Percentiles rank a stretch among this genome's conserved stretches.
These are phyloP conservation scores for Tetropium fuscum DNA, from an alignment of 2,888 invertebrate genomes.

Conservation along the genomic window DNA sequence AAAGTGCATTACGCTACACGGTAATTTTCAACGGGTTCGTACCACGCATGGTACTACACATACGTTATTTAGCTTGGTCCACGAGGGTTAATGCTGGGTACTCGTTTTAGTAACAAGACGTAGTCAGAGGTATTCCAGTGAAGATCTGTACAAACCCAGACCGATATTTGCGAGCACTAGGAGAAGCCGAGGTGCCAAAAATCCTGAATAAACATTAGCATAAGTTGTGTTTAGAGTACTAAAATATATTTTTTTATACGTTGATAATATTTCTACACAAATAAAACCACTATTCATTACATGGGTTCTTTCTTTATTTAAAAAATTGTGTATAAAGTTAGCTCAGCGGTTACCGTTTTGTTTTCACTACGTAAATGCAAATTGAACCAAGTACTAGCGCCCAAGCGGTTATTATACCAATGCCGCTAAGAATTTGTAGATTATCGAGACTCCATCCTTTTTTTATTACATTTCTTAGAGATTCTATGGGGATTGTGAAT, in stretches of 20 bases:
- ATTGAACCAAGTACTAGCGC: conserved; percentile 52
- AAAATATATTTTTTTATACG: conserved; percentile 28
- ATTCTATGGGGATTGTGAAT: conserved; percentile 82
- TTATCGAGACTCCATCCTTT: conserved; percentile 79
- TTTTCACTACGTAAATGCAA: conserved; percentile 41
- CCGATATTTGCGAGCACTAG: conserved; percentile 70
- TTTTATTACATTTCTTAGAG: conserved; percentile 80
- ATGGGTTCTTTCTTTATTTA: not conserved
- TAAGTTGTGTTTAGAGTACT: conserved; percentile 12
- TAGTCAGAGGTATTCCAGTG: conserved; percentile 74
- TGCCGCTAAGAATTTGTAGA: conserved; percentile 79
- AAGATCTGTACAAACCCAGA: conserved; percentile 80
- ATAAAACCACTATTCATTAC: conserved; percentile 10
- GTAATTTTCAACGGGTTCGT: no score
- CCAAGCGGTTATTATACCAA: conserved; percentile 77
- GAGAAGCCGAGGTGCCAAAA: conserved; percentile 59
- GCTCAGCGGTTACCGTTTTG: no score
- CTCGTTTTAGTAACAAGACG: conserved; percentile 22
- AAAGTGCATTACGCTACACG: no score
- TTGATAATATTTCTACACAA: conserved; percentile 27
- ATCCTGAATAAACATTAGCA: conserved; percentile 27
- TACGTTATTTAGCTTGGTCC: no score
- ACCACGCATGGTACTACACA: no score
- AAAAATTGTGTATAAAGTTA: not conserved
- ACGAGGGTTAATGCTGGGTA: no score